Conservation (phyloP, 2,888 invertebrate genomes). For the Ennomos quercinarius region DNA sequence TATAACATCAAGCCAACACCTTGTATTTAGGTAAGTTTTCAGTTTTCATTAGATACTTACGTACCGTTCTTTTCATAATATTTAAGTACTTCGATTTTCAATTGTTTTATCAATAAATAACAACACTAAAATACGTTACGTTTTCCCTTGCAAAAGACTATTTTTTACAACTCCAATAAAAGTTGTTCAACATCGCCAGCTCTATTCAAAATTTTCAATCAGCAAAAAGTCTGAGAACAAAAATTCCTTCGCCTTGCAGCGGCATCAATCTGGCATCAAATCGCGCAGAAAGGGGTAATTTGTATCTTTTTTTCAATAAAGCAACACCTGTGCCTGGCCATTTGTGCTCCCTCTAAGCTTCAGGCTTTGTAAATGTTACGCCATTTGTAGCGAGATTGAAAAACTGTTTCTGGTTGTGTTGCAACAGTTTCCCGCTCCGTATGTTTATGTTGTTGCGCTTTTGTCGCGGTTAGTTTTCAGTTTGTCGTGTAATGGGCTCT, state of each 20-base stretch:
- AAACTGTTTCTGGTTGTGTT: slow-evolving; percentile 68
- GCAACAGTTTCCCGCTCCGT: slow-evolving; percentile 63
- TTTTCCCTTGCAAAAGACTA: too few relatives aligned
- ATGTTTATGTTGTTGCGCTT: slow-evolving; percentile 34
- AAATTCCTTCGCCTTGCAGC: slow-evolving; percentile 46
- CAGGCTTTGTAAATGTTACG: slow-evolving; percentile 79
- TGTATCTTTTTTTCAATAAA: slow-evolving; percentile 84
- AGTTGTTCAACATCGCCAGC: too few relatives aligned
- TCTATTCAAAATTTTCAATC: slow-evolving; percentile 29
- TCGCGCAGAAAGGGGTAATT: slow-evolving; percentile 75
- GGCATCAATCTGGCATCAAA: slow-evolving; percentile 69
- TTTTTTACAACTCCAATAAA: too few relatives aligned
- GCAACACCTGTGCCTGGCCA: slow-evolving; percentile 77
- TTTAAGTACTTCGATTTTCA: too few relatives aligned
- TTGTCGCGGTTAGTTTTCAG: slow-evolving; percentile 32
- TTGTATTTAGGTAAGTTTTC: slow-evolving; percentile 73
- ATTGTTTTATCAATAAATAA: too few relatives aligned
- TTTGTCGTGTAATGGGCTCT: slow-evolving; percentile 15
- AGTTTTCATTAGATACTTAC: background rate
- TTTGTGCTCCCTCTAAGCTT: slow-evolving; percentile 75
- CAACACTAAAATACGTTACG: too few relatives aligned
- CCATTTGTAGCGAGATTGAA: slow-evolving; percentile 83
- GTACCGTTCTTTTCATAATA: background rate
- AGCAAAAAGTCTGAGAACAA: slow-evolving; percentile 37
- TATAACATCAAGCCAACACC: slow-evolving; percentile 77